Evolutionary conservation across 2,797 vertebrate species (phyloP), one percentile per base, ranked within the genome.

Genomic region (Smutsia temminckii): DNA sequence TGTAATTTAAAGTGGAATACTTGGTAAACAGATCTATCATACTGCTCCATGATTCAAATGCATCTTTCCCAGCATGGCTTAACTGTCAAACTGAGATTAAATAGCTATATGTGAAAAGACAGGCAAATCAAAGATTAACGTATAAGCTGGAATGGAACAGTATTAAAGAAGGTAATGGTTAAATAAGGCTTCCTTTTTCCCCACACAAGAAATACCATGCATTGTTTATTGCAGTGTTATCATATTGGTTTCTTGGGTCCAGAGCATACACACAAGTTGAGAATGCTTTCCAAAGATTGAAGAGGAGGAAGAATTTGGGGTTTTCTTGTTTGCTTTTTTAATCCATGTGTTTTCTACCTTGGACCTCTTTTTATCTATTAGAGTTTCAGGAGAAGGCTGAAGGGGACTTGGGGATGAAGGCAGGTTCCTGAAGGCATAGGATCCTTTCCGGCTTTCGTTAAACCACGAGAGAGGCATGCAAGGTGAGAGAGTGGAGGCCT

Each of bases 331-430:
- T 80, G 84, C 80, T 79, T 93, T 95, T 94, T 79, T 77, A 96
- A 89, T 96, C 96, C 97, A 71, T n/a, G 85, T 90, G 97, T 94
- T 72, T 97, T 98, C 97, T 99, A 99, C 99, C 99, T 99, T 99
- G 91, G 97, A 98, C 98, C 98, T 98, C 89, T 98, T 98, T 98
- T 99, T 99, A 98, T 99, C 98, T 96, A 98, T 99, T 98, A 98
- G 97, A 96, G 98, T 99, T 98, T 99, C 99, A 97, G 98, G 98
- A 93, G 99, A 98, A 40, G 97, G 98, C 94, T 99, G 99, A 69
- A 98, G 98, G 97, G 99, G 99, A 96, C 99, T 99, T 98, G 97
- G 79, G 92, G 98, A 97, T 72, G 98, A 97, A 72, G 98, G 98
- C 92, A 98, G 96, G 97, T 98, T 98, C 97, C 97, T 97, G 32